Base-by-base conservation (phyloP, 2,797 vertebrate species). In the Enteromius anoplus region DNA sequence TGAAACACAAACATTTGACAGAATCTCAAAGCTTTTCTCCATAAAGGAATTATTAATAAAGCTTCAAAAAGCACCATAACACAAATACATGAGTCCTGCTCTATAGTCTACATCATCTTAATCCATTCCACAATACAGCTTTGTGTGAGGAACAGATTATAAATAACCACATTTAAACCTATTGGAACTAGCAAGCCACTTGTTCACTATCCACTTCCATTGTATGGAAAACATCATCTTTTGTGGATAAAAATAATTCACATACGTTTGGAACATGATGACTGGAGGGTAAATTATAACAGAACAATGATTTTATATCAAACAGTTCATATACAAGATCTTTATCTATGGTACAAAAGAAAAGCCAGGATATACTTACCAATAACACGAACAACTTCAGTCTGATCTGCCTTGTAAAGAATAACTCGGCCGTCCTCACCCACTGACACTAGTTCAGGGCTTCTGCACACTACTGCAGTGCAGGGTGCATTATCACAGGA, bases 371-470 rank as follows among this genome's bases (percentile, higher is more conserved):
- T 73, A n/a, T 11, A 85, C 92, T 85, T 89, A 99, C 98, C 97
- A 92, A 99, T 97, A 73, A 95, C 93, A 85, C 96, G 94, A 42
- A 92, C 81, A 65, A 95, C 88, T 88, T 93, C 94, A 88, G 95
- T 96, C 81, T 96, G 96, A 87, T 98, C 98, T 10, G 92, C 95
- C 92, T 96, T 94, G 89, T 97, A 97, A 85, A 97, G 90, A 82
- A 96, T 94, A 88, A 99, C 96, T 84, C 96, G 95, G 21, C 98
- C 98, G 65, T 99, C 98, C 91, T 99, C 97, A 19, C 98, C 98
- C 2, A 99, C 97, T 0, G 96, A 95, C 72, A 99, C 95, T 4
- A 99, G 95, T 88, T 99, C 97, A 23, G 98, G 97, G 84, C 93
- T 97, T 89, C 90, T 96, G 88, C 98, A 99, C 60, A 97, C 94